Conservation (phyloP, 2,888 invertebrate genomes). For the Monochamus alternatus region DNA sequence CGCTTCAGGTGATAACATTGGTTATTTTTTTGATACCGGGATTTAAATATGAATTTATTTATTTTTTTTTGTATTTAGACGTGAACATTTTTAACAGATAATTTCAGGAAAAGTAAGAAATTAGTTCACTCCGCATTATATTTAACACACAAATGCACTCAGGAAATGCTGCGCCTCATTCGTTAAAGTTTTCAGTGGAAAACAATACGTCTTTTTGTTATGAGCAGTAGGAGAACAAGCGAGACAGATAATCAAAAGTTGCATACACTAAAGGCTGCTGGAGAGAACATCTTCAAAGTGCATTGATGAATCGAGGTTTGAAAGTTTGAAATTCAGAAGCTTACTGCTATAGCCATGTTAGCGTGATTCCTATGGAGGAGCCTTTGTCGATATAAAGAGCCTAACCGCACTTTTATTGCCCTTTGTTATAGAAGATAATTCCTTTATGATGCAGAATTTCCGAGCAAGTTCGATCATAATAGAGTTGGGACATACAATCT, state of each 20-base stretch:
- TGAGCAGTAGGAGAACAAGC: conserved; percentile 15
- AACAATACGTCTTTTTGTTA: conserved; percentile 35
- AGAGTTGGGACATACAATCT: conserved; percentile 56
- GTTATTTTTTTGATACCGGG: no score
- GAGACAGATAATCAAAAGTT: conserved; percentile 27
- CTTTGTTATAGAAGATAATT: conserved; percentile 64
- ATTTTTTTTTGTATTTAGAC: no score
- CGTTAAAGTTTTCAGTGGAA: conserved; percentile 15
- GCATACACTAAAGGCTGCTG: conserved; percentile 39
- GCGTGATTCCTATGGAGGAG: conserved; percentile 48
- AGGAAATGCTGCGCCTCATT: conserved; percentile 6
- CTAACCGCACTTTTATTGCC: conserved; percentile 62
- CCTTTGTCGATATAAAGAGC: conserved; percentile 56
- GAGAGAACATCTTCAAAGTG: conserved; percentile 51
- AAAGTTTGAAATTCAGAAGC: conserved; percentile 53
- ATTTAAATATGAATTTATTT: no score
- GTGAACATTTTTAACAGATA: no score
- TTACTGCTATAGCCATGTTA: conserved; percentile 45
- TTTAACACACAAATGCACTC: conserved; percentile 21
- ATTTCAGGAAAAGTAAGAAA: neutral
- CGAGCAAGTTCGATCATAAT: conserved; percentile 61
- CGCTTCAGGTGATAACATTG: no score
- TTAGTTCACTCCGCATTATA: neutral
- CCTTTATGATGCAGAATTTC: conserved; percentile 63
- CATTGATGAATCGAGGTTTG: conserved; percentile 55